Conservation (phyloP, 2,113 vertebrate species). For the Cephalopholis sonnerati region DNA sequence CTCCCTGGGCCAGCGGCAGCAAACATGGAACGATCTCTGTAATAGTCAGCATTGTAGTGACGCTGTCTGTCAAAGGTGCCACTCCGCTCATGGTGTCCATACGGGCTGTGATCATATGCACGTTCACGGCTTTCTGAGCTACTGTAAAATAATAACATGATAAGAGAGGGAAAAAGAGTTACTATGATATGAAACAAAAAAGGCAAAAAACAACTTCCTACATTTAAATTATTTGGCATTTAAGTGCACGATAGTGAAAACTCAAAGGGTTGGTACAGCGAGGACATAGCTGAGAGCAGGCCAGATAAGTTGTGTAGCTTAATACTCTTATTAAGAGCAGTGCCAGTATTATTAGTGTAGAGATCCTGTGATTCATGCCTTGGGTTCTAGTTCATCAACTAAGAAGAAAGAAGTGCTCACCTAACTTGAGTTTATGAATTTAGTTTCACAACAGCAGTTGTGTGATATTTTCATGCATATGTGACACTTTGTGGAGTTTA, state of each 20-base stretch:
- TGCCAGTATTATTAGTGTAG: conserved; percentile 1
- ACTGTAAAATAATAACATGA: conserved; percentile 87
- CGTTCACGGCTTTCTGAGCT: conserved; percentile 98
- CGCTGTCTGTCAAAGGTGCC: conserved; percentile 95
- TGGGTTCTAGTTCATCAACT: neutral
- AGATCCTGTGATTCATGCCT: neutral
- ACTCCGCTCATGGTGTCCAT: conserved; percentile 98
- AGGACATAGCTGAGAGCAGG: conserved; percentile 1
- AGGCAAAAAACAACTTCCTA: neutral
- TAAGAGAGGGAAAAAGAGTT: conserved; percentile 42
- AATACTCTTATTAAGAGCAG: neutral
- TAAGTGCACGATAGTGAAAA: conserved; percentile 7
- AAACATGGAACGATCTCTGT: conserved; percentile 95
- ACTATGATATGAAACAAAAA: conserved; percentile 15
- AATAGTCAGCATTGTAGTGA: conserved; percentile 99
- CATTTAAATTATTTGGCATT: neutral
- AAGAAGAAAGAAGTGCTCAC: neutral
- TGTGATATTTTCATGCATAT: neutral
- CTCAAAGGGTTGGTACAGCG: neutral
- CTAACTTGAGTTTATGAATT: neutral
- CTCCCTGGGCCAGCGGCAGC: conserved; percentile 80
- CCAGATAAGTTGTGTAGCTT: conserved; percentile 1
- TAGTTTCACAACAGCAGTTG: neutral
- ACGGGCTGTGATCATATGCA: conserved; percentile 99
- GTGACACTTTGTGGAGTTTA: neutral